These are phyloP conservation scores for Pseudomugil tenellus DNA, from an alignment of 2,797 vertebrate species.

Conservation along the genomic window DNA sequence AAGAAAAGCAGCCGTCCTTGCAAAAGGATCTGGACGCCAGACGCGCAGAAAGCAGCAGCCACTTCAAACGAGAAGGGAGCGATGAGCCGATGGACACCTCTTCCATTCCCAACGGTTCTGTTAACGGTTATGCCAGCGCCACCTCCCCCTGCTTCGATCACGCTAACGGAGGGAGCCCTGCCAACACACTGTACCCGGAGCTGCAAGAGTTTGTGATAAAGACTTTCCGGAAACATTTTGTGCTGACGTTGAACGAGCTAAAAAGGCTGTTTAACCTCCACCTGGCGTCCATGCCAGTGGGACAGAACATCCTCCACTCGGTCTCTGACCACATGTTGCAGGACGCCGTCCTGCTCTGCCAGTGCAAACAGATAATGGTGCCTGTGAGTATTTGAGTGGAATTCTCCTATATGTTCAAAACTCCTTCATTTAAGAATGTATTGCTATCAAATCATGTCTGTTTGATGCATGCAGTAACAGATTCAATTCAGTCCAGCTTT, in stretches of 20 bases:
- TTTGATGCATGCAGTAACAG: neutral
- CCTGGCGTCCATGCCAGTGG: conserved; percentile 91
- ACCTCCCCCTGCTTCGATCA: conserved; percentile 73
- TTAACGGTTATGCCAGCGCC: conserved; percentile 86
- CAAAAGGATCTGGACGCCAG: conserved; percentile 80
- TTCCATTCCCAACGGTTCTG: conserved; percentile 80
- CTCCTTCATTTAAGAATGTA: neutral
- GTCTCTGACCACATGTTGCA: conserved; percentile 96
- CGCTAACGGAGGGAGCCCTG: conserved; percentile 73
- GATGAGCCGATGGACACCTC: conserved; percentile 90
- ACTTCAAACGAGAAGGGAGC: conserved; percentile 85
- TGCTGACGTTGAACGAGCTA: conserved; percentile 95
- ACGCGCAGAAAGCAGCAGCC: conserved; percentile 40
- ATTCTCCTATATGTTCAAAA: neutral
- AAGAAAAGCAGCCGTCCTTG: conserved; percentile 79
- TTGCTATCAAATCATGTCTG: neutral
- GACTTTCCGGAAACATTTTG: conserved; percentile 92
- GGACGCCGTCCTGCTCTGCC: conserved; percentile 90
- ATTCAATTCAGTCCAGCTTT: too few species aligned
- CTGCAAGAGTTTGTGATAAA: conserved; percentile 90
- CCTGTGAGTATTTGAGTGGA: conserved; percentile 89
- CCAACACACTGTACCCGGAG: conserved; percentile 76
- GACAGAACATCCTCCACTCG: conserved; percentile 87
- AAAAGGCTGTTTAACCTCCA: conserved; percentile 97
- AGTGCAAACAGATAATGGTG: conserved; percentile 97